Evolutionary conservation across 1,140 invertebrate genomes (phyloP).

Genomic region (Caerostris extrusa): DNA sequence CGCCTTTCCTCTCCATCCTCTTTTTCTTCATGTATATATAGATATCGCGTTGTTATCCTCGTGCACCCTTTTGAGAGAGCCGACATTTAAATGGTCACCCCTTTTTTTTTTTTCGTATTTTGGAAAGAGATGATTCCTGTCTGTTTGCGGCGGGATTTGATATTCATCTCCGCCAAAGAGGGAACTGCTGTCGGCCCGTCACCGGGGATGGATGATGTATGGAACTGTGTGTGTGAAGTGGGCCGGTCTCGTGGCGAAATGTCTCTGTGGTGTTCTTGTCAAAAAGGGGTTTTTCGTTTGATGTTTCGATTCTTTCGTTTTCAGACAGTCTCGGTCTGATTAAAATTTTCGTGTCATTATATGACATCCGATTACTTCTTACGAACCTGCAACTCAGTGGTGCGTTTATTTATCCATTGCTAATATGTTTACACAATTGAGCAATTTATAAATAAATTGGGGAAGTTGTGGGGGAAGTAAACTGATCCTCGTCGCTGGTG

Average conservation of each 20-base stretch:
- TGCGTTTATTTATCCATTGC: no score
- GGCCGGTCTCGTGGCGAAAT: not conserved
- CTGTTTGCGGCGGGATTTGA: not conserved
- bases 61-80: not conserved
- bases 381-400: no score
- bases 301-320: no score
- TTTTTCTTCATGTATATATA: constrained; percentile 27
- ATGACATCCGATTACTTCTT: no score
- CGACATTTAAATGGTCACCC: constrained; percentile 20
- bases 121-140: not conserved
- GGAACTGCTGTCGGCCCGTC: not conserved
- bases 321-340: no score
- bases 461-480: not conserved
- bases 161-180: constrained; percentile 33
- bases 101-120: not conserved
- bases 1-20: not conserved
- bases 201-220: not conserved
- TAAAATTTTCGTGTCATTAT: no score
- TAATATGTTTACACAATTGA: no score
- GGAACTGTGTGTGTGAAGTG: not conserved
- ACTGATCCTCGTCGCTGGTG: not conserved
- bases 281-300: no score
- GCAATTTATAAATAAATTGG: not conserved
- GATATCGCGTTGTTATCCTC: not conserved
- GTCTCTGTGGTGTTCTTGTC: no score